These are phyloP conservation scores for Rhynchonycteris naso DNA, from an alignment of 2,797 vertebrate species.

Conservation along the genomic window DNA sequence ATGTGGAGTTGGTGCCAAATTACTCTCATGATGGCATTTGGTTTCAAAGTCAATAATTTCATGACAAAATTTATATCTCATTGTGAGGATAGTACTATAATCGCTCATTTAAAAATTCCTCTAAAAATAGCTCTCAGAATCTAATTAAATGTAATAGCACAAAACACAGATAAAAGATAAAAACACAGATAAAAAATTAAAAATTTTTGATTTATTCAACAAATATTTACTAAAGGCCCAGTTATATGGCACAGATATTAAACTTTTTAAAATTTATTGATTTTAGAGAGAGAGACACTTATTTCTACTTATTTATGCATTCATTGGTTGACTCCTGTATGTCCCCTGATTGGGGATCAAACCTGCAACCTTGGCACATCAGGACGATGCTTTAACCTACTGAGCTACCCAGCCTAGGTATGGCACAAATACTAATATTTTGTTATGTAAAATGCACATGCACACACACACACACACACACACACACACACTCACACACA, in stretches of 20 bases:
- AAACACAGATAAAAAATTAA: too few relatives aligned
- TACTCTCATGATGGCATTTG: slow-evolving; percentile 2
- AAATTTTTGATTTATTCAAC: slow-evolving; percentile 42
- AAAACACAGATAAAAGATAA: too few relatives aligned
- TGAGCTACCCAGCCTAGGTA: neutral
- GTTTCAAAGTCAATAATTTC: slow-evolving; percentile 32
- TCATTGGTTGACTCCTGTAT: too few relatives aligned
- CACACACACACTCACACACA: neutral
- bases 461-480: neutral
- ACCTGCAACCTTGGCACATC: too few relatives aligned
- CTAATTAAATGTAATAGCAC: slow-evolving; percentile 35
- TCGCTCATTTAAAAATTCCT: neutral
- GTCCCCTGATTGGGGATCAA: too few relatives aligned
- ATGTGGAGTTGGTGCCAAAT: neutral
- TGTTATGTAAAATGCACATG: neutral
- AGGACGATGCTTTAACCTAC: too few relatives aligned
- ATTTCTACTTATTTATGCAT: too few relatives aligned
- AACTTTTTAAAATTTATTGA: neutral
- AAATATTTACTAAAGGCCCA: neutral
- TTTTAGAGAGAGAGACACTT: too few relatives aligned
- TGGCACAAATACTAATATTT: neutral
- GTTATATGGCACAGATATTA: neutral
- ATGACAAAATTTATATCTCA: slow-evolving; percentile 42
- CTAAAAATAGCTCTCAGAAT: slow-evolving; percentile 10
- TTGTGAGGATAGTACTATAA: neutral